Evolutionary conservation across 2,797 vertebrate species (phyloP), one percentile per base, ranked within the genome.

Genomic region (Monodelphis domestica): DNA sequence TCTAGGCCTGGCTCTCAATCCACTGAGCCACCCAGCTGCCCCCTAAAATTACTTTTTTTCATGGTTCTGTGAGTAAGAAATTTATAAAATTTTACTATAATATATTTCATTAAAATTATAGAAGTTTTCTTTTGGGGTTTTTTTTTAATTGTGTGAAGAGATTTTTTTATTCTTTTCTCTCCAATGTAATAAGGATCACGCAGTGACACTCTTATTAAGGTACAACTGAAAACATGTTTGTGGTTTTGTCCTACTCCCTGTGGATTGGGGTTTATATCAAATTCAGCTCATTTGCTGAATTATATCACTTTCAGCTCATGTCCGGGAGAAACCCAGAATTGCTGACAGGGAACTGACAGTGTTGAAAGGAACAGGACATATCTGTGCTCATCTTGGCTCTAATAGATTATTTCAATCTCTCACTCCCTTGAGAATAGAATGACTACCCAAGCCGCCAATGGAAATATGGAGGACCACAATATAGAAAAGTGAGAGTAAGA

Each of bases 31-130:
- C n/a, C n/a, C n/a, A n/a, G n/a, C n/a, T n/a, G n/a, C n/a, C n/a
- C n/a, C n/a, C n/a, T 78, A 78, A 78, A 78, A 78, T 78, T 24
- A 45, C 21, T 78, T 51, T 93, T n/a, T 94, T 93, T 89, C 55
- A 9, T 59, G 90, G 33, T 91, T 26, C 87, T 17, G 51, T 26
- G 88, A 91, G 54, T 5, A 88, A 93, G 12, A 94, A 54, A 30
- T 92, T 94, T 91, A 88, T 94, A 15, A 94, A 52, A 28, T 92
- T 94, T 91, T 95, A 53, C 53, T 87, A 90, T n/a, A n/a, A n/a
- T 70, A 87, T 94, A 93, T 94, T 94, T 91, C 88, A 89, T 59
- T 92, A 51, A 94, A 94, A 91, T 95, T 91, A 54, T 93, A 52
- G 14, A 94, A 90, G 14, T 87, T 91, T 45, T 45, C 7, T 78